Evolutionary conservation across 2,888 invertebrate genomes (phyloP), one percentile per base, ranked within the genome.

Genomic region (Creontiades dilutus): DNA sequence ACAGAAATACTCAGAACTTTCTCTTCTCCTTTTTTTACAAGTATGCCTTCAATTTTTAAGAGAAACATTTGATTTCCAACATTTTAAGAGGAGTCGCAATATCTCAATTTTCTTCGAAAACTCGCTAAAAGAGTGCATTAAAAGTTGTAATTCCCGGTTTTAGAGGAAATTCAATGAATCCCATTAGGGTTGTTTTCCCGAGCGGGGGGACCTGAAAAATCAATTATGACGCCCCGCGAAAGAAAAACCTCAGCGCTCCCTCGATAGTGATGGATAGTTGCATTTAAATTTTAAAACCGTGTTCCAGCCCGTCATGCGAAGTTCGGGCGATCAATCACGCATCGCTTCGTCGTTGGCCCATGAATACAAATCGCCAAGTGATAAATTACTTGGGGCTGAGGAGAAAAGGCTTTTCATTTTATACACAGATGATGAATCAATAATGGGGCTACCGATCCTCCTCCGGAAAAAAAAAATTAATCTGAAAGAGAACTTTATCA

Each of bases 331-430:
- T 68, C 68, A 68, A 68, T 68, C 68, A 68, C 11, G 23, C 68
- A 68, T 68, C 68, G 52, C 52, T 52, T 28, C 75, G 75, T 19
- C 16, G 75, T 9, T n/a, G 46, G 13, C 78, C 78, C 47, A 78
- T 78, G 78, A 78, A 78, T 78, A 78, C 78, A 78, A 78, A 78
- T 78, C 78, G 46, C 68, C 68, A 23, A 68, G 68, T 68, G 68
- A 68, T 68, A 68, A 68, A 68, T 68, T 23, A 68, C 68, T 68
- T 27, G 9, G 68, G 68, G n/a, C n/a, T n/a, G n/a, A n/a, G 7
- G 23, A 23, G 12, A 19, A 9, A 23, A 12, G 27, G 19, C 12
- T 23, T 68, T 68, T 52, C 13, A 52, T 52, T 68, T 68, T 68
- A 68, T 68, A 19, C 68, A 23, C 68, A 7, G 27, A 27, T 23